Percentiles rank a stretch among this genome's conserved stretches.
Evolutionary conservation across 2,113 vertebrate species (phyloP).

Genomic region (Podarcis muralis): DNA sequence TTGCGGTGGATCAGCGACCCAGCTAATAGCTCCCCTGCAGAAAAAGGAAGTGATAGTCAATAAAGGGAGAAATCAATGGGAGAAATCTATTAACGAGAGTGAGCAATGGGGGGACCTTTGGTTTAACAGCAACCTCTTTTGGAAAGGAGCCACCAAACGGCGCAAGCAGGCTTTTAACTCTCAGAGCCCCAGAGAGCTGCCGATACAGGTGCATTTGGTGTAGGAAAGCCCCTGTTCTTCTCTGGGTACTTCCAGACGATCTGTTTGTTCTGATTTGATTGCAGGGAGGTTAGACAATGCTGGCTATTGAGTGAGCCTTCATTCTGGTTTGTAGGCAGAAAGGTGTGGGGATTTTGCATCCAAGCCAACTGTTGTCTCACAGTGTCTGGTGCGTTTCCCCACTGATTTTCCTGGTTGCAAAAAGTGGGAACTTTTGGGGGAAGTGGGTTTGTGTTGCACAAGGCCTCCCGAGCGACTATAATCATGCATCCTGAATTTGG

Average conservation of each 20-base stretch:
- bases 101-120: conserved; percentile 72
- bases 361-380: no score
- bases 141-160: conserved; percentile 73
- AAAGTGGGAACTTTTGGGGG: no score
- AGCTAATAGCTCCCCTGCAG: conserved; percentile 88
- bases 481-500: no score
- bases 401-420: no score
- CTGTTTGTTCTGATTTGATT: no score
- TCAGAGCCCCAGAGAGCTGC: fast-evolving
- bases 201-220: fast-evolving
- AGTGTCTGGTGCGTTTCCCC: no score
- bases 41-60: conserved; percentile 89
- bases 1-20: conserved; percentile 85
- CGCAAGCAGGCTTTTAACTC: conserved; percentile 69
- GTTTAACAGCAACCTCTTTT: conserved; percentile 78
- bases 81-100: conserved; percentile 80
- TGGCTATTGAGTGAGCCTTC: no score
- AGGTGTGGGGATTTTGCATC: no score
- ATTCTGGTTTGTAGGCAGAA: no score
- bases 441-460: no score
- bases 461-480: no score
- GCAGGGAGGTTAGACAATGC: no score
- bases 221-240: neutral
- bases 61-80: conserved; percentile 80
- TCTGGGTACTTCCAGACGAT: neutral